Conservation (phyloP, 2,797 vertebrate species). For the Allobates femoralis region DNA sequence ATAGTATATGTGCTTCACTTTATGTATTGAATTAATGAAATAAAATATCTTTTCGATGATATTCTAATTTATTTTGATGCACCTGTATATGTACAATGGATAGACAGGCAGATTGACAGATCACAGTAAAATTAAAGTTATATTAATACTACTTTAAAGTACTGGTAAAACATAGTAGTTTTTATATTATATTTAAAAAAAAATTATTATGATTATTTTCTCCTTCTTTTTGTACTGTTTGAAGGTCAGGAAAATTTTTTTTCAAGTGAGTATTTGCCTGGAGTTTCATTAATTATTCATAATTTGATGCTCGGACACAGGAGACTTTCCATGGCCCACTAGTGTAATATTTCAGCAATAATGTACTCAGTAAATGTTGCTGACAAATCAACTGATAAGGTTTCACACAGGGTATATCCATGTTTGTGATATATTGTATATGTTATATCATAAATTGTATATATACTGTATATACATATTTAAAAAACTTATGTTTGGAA, state of each 20-base stretch:
- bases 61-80: too few relatives aligned
- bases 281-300: conserved; percentile 24
- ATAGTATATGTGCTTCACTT: too few relatives aligned
- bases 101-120: background rate
- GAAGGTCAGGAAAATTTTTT: background rate
- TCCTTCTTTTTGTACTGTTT: background rate
- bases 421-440: too few relatives aligned
- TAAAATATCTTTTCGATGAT: too few relatives aligned
- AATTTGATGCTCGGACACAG: conserved; percentile 10
- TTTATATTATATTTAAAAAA: background rate
- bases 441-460: too few relatives aligned
- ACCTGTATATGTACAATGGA: too few relatives aligned
- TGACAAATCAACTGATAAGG: conserved; percentile 21
- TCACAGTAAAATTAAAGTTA: background rate
- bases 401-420: too few relatives aligned
- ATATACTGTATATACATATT: too few relatives aligned
- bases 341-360: conserved; percentile 17
- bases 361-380: conserved; percentile 33
- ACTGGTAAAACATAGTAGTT: background rate
- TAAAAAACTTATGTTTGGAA: background rate
- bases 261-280: background rate
- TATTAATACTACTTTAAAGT: background rate
- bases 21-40: too few relatives aligned
- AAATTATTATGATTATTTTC: too few relatives aligned
- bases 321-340: conserved; percentile 12